Evolutionary conservation across 2,888 invertebrate species (phyloP), one percentile per base, ranked within the genome.

Genomic region (Melitaea athalia): DNA sequence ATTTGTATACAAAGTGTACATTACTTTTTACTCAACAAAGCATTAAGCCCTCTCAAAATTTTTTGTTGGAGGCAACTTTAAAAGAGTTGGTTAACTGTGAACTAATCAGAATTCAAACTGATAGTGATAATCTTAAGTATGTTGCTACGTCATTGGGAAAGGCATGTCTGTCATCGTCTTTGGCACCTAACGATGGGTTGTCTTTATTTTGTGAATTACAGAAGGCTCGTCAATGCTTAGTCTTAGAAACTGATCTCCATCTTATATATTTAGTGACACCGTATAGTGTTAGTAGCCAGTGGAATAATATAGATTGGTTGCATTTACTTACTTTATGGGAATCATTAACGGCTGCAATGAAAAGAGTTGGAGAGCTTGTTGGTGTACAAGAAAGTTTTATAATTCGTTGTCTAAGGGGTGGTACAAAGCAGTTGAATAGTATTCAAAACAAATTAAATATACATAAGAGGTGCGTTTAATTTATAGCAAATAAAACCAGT

Each of bases 181-280:
- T 99, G 87, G 96, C 98, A n/a, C 99, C 99, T 0, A 96, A 97
- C 82, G 98, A 99, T 85, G 99, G 98, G 0, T 91, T 99, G 10
- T 94, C 96, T 17, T 94, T 99, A 53, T 97, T 99, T 82, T 94
- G 95, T 72, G 99, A 99, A 86, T 87, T 99, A 38, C 96, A 98
- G 85, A 96, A 96, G 85, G 98, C 99, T 0, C 94, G 98, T 10
- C 95, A 96, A 77, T 96, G 97, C 81, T 96, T 99, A 82, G 98
- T 98, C 0, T 89, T 99, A 12, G 98, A 99, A 83, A 97, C 97
- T 65, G 99, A 99, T 79, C 93, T 99, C 3, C 99, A 99, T 88
- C 94, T 99, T 52, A 95, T 99, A 60, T 99, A 99, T 87, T 93
- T 98, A 79, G 99, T 99, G 52, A 99, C 99, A 3, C 99, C 99